Evolutionary conservation across 2,888 invertebrate genomes (phyloP).

Genomic region (Periphyllus acericola): DNA sequence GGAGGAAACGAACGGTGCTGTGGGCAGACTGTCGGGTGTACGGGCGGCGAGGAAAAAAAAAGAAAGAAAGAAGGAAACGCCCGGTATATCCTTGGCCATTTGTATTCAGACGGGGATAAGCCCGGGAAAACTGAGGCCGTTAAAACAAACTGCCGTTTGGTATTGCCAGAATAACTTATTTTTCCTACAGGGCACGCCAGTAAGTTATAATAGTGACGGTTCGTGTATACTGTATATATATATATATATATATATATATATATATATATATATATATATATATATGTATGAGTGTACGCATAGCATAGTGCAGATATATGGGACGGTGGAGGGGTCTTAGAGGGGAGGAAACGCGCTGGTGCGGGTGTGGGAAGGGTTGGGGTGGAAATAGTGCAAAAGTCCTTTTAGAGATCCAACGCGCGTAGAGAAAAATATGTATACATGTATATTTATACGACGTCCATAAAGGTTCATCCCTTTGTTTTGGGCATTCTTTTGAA

Average conservation of each 20-base stretch:
- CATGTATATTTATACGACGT: neutral
- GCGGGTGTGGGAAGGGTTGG: neutral
- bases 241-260: too few species aligned
- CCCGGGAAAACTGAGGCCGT: conserved; percentile 63
- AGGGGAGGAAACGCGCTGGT: neutral
- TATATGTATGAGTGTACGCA: neutral
- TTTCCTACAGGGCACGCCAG: conserved; percentile 52
- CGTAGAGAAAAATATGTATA: conserved; percentile 12
- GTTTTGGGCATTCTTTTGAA: conserved; percentile 46
- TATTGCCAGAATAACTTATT: conserved; percentile 62
- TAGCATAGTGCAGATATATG: neutral
- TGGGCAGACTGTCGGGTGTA: conserved; percentile 63
- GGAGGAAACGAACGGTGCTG: conserved; percentile 56
- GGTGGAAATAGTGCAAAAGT: conserved; percentile 33
- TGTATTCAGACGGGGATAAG: conserved; percentile 62
- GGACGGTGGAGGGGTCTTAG: neutral
- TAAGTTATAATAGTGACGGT: conserved; percentile 62
- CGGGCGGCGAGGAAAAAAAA: conserved; percentile 57
- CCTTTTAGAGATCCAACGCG: neutral
- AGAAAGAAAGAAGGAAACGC: conserved; percentile 52
- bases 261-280: neutral
- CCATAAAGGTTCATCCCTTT: conserved; percentile 43
- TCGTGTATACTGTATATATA: conserved; percentile 21
- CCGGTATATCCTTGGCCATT: conserved; percentile 56
- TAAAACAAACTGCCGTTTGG: conserved; percentile 61